Percentiles rank a stretch among this genome's conserved stretches.
Evolutionary conservation across 2,888 invertebrate species (phyloP).

Genomic region (Rotaria macrura): DNA sequence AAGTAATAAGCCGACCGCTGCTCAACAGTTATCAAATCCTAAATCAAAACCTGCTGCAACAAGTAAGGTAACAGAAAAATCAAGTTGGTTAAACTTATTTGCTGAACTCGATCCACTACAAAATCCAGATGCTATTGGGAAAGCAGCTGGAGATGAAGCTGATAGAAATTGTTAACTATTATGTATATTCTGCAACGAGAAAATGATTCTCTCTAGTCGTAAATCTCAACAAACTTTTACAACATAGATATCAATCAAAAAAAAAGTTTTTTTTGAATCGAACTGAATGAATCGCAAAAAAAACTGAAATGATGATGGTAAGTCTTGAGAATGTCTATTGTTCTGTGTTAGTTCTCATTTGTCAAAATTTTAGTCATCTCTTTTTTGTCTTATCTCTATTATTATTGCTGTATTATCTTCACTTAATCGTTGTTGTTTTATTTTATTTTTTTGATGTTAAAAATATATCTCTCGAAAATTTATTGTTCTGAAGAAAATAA

Average conservation of each 20-base stretch:
- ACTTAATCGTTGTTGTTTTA: background rate
- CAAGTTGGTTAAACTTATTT: slow-evolving; percentile 74
- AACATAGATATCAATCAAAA: too few species aligned
- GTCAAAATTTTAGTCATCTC: background rate
- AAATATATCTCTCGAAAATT: background rate
- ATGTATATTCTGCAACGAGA: background rate
- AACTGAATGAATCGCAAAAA: too few species aligned
- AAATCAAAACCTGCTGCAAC: background rate
- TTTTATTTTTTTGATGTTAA: background rate
- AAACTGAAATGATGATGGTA: background rate
- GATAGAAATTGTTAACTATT: slow-evolving; percentile 32
- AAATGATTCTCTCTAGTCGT: background rate
- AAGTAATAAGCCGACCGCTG: background rate
- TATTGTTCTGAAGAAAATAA: background rate
- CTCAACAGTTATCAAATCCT: background rate
- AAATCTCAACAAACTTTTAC: too few species aligned
- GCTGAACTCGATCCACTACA: slow-evolving; percentile 81
- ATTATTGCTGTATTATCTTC: background rate
- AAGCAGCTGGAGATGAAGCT: slow-evolving; percentile 20
- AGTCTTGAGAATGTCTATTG: background rate
- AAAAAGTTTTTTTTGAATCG: too few species aligned
- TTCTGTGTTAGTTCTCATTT: background rate
- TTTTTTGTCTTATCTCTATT: background rate
- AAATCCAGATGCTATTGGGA: slow-evolving; percentile 59
- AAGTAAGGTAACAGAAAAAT: slow-evolving; percentile 16